Base-by-base conservation (phyloP, 2,797 vertebrate genomes). In the Odontamblyopus rebecca region DNA sequence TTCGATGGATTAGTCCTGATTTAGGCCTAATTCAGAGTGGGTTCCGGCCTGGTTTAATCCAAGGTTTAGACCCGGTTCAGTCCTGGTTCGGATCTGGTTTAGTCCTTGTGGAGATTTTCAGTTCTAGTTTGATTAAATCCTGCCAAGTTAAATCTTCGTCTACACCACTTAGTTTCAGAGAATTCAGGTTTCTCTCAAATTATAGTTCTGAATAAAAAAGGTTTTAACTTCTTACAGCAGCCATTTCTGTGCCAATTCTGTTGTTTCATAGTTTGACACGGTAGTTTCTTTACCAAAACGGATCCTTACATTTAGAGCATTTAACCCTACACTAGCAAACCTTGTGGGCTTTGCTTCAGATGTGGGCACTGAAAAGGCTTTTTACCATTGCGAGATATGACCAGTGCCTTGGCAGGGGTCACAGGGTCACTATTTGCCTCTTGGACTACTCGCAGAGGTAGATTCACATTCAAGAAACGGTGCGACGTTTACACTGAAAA, bases 391-490 rank as follows among this genome's bases (percentile, higher is more conserved):
- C 8, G 8, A 26, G 23, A 56, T 23, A 26, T 2, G 9, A 57
- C 54, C n/a, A 26, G 54, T 7, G 57, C 27, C 15, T 60, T 60
- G 26, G 26, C 27, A 15, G 26, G 15, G 27, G 26, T 63, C 61
- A 5, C 8, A 12, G 15, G 27, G 26, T 63, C 61, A 5, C 2
- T 12, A 11, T 63, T 26, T 26, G 61, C 61, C 35, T 23, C 29
- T 23, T 26, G 32, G 61, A 62, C 35, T 19, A 41, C 15, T 72
- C 78, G 70, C 81, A 84, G 91, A 92, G 90, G 91, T 92, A 91
- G 90, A 81, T 93, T 91, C 89, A 90, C 89, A 92, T 91, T 92
- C 73, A 41, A 75, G 82, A 82, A 82, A 74, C 78, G 82, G 88
- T 73, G 61, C 75, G 69, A 83, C 75, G 69, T 35, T 62, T 64